Evolutionary conservation across 2,888 invertebrate genomes (phyloP), one percentile per base, ranked within the genome.

Genomic region (Andrena minutula): DNA sequence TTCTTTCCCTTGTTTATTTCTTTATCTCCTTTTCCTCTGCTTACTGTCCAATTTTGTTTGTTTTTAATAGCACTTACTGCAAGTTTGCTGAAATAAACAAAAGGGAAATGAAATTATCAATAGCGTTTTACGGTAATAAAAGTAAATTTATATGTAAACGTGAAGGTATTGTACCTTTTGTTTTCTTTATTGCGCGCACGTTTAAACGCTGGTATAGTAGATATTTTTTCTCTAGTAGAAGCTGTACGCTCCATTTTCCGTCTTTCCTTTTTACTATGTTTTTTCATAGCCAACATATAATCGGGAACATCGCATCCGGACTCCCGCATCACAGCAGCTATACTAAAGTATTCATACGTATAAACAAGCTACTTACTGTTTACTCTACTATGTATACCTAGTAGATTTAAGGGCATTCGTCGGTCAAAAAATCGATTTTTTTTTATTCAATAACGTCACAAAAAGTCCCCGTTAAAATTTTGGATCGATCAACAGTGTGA

Each of bases 281-380:
- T 96, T 89, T 96, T 96, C 93, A 98, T 94, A 75, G 95, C 95
- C 84, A 99, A 94, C 97, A 99, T 98, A 94, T 98, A 99, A 26
- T 97, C 97, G 0, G 99, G 99, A 0, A 99, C 98, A 12, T 96
- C 96, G 92, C 99, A 98, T 0, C 99, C 99, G 0, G 99, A 98
- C 90, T 97, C 97, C 90, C 96, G 96, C 94, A 99, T 96, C 56
- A 99, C 96, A 73, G 97, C 96, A 0, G 99, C 99, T 93, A 99
- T 98, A 90, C 98, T 98, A 92, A 69, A 93, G 86, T 75, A 78
- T 83, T 32, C 41, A 82, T 76, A 41, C 41, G 41, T 72, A 75
- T 26, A 58, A 72, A 56, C 23, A 74, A 58, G 26, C 58, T 47
- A 56, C 72, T 23, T 30, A 30, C 1, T 2, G n/a, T 2, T 2